Evolutionary conservation across 2,113 vertebrate genomes (phyloP).

Genomic region (Gallinago paraguaiae): DNA sequence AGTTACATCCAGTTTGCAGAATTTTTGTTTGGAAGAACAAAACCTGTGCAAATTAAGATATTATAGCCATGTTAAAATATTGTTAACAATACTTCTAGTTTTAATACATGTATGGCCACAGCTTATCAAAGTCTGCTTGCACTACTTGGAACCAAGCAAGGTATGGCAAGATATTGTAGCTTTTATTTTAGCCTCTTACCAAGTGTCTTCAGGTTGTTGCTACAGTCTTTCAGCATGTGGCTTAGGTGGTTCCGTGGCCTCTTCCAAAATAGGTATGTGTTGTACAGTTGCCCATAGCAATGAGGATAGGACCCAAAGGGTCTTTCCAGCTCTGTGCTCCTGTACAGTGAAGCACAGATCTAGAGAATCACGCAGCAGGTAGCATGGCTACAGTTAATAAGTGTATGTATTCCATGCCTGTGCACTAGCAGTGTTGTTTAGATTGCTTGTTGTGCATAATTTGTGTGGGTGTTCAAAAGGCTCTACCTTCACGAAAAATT

Average conservation of each 20-base stretch:
- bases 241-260: neutral
- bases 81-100: neutral
- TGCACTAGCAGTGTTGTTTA: neutral
- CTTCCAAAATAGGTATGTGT: neutral
- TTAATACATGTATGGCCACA: neutral
- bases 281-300: neutral
- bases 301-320: neutral
- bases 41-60: accelerated
- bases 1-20: neutral
- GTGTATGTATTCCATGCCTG: neutral
- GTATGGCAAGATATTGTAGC: neutral
- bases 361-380: neutral
- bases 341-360: neutral
- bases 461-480: conserved; percentile 10
- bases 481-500: neutral
- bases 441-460: neutral
- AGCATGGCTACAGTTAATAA: neutral
- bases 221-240: neutral
- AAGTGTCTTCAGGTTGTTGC: neutral
- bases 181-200: neutral
- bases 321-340: neutral
- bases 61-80: neutral
- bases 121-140: neutral
- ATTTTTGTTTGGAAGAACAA: neutral
- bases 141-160: neutral